Base-by-base conservation (phyloP, 2,888 invertebrate species). In the Dorcus hopei region DNA sequence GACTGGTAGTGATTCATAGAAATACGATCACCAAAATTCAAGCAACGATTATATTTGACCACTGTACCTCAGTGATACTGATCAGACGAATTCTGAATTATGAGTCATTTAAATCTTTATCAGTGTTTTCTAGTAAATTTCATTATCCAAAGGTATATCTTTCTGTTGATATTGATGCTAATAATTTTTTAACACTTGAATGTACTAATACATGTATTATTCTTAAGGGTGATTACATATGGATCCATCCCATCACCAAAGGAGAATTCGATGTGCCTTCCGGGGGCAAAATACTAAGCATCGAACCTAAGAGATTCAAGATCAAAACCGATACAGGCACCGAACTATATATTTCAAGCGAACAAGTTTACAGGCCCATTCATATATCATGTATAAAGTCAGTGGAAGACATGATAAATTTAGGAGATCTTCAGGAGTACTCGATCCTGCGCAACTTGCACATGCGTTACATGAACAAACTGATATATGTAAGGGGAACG, bases 371-470 rank as follows among this genome's bases (percentile, higher is more conserved):
- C 54, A 89, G 88, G 72, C 81, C 87, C 3, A 87, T 94, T 83
- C 93, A 93, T 73, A 79, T 86, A 4, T 88, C 93, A 11, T 93
- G 93, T 1, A 82, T 89, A 49, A 81, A 83, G 57, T 91, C 92
- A 33, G 94, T 96, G 9, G 95, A 96, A 73, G 97, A 97, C 76
- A 96, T 97, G 96, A 97, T 97, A 68, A 90, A 90, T 38, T 81
- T 97, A 41, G 95, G 95, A 1, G 97, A 97, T 77, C 82, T 97
- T 47, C 95, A 97, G 76, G 97, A 97, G 74, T 92, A 93, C 71
- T 93, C 96, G 2, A 96, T 97, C 63, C 82, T 97, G 41, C 83
- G 94, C 56, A 97, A 97, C 80, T 83, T 97, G 56, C 90, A 93
- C 71, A 87, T 93, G 70, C 85, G 97, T 68, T 97, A 97, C 79